Evolutionary conservation across 2,113 vertebrate genomes (phyloP).

Genomic region (Phalacrocorax brasilianus): DNA sequence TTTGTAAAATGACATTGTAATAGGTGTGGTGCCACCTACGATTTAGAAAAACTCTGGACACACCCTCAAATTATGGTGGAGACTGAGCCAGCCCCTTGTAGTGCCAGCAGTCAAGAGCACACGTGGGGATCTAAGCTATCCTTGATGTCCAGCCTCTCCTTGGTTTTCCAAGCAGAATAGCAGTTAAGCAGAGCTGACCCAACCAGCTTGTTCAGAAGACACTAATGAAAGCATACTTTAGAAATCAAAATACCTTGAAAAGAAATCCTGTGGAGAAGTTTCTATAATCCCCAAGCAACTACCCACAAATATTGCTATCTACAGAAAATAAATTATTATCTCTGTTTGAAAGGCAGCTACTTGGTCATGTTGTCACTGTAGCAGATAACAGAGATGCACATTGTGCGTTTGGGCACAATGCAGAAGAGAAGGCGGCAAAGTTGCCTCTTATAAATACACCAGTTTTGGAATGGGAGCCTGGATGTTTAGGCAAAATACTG

Average conservation of each 20-base stretch:
- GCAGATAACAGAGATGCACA: neutral
- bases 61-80: neutral
- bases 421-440: neutral
- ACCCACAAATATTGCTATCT: neutral
- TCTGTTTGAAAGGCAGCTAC: neutral
- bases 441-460: neutral
- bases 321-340: neutral
- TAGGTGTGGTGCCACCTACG: neutral
- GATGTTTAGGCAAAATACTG: neutral
- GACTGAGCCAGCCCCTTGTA: neutral
- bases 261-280: neutral
- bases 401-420: neutral
- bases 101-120: neutral
- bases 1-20: neutral
- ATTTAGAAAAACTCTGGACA: neutral
- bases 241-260: neutral
- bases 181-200: neutral
- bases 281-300: neutral
- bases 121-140: neutral
- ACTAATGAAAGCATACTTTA: neutral
- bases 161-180: neutral
- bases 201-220: neutral
- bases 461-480: neutral
- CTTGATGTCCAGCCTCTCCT: neutral
- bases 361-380: neutral